These are phyloP conservation scores for Lerista edwardsae DNA, from an alignment of 2,797 vertebrate species.

Conservation along the genomic window DNA sequence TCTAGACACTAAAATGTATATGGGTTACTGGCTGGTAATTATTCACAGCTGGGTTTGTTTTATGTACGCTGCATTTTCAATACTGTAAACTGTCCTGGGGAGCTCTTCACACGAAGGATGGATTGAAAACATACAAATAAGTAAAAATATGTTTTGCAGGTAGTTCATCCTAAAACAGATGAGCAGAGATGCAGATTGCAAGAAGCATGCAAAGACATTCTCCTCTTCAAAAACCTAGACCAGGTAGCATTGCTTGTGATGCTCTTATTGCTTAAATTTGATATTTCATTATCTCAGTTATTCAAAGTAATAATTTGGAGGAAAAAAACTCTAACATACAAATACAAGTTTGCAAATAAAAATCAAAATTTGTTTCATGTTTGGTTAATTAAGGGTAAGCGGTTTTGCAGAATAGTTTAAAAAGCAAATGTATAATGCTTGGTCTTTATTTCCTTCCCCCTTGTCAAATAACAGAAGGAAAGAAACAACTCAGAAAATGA, in stretches of 20 bases:
- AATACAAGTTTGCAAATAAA: not conserved
- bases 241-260: constrained; percentile 80
- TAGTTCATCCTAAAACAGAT: constrained; percentile 97
- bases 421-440: not conserved
- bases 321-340: not conserved
- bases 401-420: not conserved
- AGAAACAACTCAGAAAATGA: not conserved
- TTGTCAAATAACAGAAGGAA: not conserved
- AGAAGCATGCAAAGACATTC: constrained; percentile 96
- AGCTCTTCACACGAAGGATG: too few species aligned
- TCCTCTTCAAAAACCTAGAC: constrained; percentile 97
- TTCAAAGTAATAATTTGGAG: not conserved
- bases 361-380: not conserved
- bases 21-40: too few species aligned
- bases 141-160: constrained; percentile 71
- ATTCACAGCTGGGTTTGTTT: too few species aligned
- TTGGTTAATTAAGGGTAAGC: not conserved
- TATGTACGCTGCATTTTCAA: too few species aligned
- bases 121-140: too few species aligned
- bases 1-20: too few species aligned
- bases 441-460: not conserved
- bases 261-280: not conserved
- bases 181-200: constrained; percentile 95
- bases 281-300: not conserved
- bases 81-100: too few species aligned